A percentile compares a stretch with the other conserved stretches of the same genome.
These are phyloP conservation scores for Ferdinandea cuprea DNA, from an alignment of 2,888 invertebrate genomes.

Conservation along the genomic window DNA sequence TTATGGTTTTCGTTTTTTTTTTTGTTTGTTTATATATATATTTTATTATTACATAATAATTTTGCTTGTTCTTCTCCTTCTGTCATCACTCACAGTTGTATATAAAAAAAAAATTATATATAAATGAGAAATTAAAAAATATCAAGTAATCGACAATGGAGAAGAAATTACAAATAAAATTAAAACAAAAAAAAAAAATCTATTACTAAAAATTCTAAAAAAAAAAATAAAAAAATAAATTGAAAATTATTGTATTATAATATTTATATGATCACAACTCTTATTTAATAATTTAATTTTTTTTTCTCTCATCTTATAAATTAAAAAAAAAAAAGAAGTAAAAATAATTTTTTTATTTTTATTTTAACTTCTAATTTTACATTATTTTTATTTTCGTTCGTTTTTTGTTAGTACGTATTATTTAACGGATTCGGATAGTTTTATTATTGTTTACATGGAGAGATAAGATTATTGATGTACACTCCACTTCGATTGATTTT, in stretches of 20 bases:
- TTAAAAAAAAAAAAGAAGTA: constrained; percentile 31
- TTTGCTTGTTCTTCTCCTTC: constrained; percentile 14
- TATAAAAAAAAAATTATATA: constrained; percentile 43
- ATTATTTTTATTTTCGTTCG: constrained; percentile 46
- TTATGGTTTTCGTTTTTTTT: constrained; percentile 4
- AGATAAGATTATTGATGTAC: constrained; percentile 10
- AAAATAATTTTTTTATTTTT: background rate
- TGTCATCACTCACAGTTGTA: constrained; percentile 31
- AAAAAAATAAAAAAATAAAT: constrained; percentile 44
- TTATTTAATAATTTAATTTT: constrained; percentile 78
- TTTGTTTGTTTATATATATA: background rate
- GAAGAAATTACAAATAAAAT: constrained; percentile 34
- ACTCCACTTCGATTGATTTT: constrained; percentile 48
- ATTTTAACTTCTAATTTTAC: constrained; percentile 4
- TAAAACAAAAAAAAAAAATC: constrained; percentile 49
- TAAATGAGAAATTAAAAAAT: constrained; percentile 49
- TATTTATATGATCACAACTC: constrained; percentile 84
- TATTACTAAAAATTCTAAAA: constrained; percentile 71
- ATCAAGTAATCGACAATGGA: constrained; percentile 17
- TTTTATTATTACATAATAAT: constrained; percentile 19
- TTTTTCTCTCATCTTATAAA: constrained; percentile 48
- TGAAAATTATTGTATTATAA: constrained; percentile 76
- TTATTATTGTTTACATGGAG: constrained; percentile 28
- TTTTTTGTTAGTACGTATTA: constrained; percentile 23
- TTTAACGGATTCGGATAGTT: constrained; percentile 20